Evolutionary conservation across 2,113 vertebrate genomes (phyloP).

Genomic region (Chelonoidis abingdonii): DNA sequence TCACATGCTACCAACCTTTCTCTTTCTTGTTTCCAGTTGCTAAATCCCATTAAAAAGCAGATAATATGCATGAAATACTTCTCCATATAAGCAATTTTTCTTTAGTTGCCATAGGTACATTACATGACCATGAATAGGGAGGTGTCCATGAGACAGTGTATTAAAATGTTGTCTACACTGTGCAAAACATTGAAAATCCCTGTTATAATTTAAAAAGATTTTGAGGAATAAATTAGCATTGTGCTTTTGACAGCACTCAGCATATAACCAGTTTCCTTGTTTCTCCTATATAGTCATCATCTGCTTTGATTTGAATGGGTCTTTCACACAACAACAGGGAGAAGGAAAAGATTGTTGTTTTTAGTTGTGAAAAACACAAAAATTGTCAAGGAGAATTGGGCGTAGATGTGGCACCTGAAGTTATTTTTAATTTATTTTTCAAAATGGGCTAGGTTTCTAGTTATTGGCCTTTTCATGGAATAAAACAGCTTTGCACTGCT

Average conservation of each 20-base stretch:
- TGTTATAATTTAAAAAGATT: not conserved
- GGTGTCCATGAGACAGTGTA: not conserved
- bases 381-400: not conserved
- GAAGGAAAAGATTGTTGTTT: not conserved
- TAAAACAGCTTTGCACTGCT: not conserved
- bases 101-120: not conserved
- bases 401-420: not conserved
- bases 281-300: not conserved
- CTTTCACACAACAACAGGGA: not conserved
- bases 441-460: not conserved
- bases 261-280: not conserved
- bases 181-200: not conserved
- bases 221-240: not conserved
- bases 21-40: not conserved
- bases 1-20: rapidly evolving
- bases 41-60: not conserved
- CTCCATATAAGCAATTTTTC: not conserved
- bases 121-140: not conserved
- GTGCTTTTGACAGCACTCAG: not conserved
- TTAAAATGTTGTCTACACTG: not conserved
- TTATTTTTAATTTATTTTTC: not conserved
- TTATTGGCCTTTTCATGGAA: not conserved
- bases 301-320: not conserved
- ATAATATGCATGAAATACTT: slow-evolving; percentile 3
- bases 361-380: not conserved